phyloP scores from a whole-genome alignment of 2,797 vertebrate genomes.

The Cossypha dichroa region DNA sequence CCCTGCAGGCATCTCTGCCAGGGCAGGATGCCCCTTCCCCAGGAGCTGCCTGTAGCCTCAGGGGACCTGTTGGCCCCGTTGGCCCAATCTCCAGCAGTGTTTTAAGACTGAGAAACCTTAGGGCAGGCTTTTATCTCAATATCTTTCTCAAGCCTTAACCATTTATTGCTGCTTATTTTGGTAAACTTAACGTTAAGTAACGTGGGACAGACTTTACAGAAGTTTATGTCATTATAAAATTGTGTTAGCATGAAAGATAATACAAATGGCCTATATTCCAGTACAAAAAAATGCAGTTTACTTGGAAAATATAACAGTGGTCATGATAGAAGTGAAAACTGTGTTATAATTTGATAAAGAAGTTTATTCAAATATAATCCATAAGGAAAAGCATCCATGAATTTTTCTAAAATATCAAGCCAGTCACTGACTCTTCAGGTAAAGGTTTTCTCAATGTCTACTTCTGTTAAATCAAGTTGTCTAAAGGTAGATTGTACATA shows the following conservation, averaged over 20 bases:
- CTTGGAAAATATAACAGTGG: neutral
- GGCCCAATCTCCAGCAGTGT: neutral
- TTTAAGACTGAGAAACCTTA: neutral
- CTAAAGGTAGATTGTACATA: neutral
- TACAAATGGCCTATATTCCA: neutral
- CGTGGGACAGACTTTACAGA: accelerated
- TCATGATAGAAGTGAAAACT: neutral
- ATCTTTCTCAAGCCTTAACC: neutral
- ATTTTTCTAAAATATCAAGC: neutral
- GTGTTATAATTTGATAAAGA: neutral
- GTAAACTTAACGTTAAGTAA: neutral
- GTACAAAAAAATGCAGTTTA: neutral
- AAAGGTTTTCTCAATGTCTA: neutral
- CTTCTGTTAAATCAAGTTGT: neutral
- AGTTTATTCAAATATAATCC: neutral
- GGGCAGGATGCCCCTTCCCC: neutral
- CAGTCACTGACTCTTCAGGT: neutral
- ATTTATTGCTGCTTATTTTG: neutral
- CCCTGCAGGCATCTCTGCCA: neutral
- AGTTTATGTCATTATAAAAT: neutral
- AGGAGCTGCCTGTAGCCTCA: neutral
- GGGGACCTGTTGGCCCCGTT: neutral
- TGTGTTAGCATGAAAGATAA: neutral
- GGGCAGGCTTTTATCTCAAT: neutral
- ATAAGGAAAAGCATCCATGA: neutral